These are phyloP conservation scores for Cassiopea xamachana DNA, from an alignment of 30 jellyfish, hydroid and myxozoan species.

Conservation along the genomic window DNA sequence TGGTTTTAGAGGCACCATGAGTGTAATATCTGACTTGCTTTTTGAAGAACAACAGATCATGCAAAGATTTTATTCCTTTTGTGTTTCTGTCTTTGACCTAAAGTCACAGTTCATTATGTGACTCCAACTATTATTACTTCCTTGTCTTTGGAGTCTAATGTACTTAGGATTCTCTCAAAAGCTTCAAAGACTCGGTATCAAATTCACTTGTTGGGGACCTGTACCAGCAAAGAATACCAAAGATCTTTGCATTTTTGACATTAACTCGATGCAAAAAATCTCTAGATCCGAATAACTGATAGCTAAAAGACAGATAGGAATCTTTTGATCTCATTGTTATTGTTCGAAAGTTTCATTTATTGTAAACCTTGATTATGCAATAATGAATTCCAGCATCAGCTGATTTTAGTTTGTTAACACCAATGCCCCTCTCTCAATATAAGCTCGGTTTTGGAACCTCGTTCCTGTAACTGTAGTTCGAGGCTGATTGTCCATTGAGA, in stretches of 20 bases:
- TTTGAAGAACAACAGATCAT: conserved; percentile 12
- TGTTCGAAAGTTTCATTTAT: too few species aligned
- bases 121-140: conserved; percentile 26
- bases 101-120: conserved; percentile 18
- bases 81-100: conserved; percentile 28
- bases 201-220: conserved; percentile 28
- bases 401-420: too few species aligned
- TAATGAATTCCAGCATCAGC: too few species aligned
- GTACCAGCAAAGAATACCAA: conserved; percentile 30
- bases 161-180: conserved; percentile 25
- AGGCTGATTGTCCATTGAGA: too few species aligned
- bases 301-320: background rate
- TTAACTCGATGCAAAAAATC: conserved; percentile 11
- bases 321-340: too few species aligned
- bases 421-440: too few species aligned
- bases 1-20: conserved; percentile 25
- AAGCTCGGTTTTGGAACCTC: too few species aligned
- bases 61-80: conserved; percentile 23
- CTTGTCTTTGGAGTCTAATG: conserved; percentile 34
- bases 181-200: conserved; percentile 14
- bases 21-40: conserved; percentile 10
- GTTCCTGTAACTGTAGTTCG: too few species aligned
- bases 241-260: conserved; percentile 25
- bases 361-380: too few species aligned
- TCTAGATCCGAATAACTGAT: conserved; percentile 15